A percentile compares a stretch with the other conserved stretches of the same genome.
Conservation (phyloP, 2,797 vertebrate genomes). For the Euthynnus affinis region DNA sequence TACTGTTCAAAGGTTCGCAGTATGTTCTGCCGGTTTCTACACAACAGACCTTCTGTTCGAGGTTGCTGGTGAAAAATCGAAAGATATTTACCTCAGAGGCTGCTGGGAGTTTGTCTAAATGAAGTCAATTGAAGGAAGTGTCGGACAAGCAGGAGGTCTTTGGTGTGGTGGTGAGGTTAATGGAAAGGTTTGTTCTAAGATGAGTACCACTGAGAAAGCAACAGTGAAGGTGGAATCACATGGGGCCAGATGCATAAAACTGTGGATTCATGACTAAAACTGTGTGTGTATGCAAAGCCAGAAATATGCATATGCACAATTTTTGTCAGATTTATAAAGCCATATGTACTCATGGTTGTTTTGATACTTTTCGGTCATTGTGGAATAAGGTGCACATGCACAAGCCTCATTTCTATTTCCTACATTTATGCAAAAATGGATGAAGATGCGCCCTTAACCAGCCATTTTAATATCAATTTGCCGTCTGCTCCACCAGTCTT, state of each 20-base stretch:
- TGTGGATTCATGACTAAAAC: too few species aligned
- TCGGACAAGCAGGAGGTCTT: background rate
- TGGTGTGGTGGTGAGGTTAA: background rate
- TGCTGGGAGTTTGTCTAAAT: constrained; percentile 8
- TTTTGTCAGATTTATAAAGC: background rate
- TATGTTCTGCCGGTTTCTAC: constrained; percentile 19
- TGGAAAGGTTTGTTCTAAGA: background rate
- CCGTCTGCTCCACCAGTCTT: too few species aligned
- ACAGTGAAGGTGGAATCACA: too few species aligned
- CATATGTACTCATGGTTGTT: background rate
- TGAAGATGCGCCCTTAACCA: too few species aligned
- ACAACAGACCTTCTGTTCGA: constrained; percentile 37
- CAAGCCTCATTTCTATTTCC: too few species aligned
- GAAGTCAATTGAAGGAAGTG: background rate
- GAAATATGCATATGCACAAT: background rate
- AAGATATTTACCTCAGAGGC: background rate
- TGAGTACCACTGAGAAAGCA: background rate
- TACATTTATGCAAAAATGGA: too few species aligned
- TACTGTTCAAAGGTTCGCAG: constrained; percentile 29
- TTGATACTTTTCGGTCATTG: background rate
- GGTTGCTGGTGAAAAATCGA: background rate
- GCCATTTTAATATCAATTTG: too few species aligned
- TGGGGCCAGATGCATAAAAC: too few species aligned
- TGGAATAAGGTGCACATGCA: too few species aligned
- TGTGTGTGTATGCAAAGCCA: too few species aligned